These are phyloP conservation scores for Phasianus colchicus DNA, from an alignment of 2,113 vertebrate genomes.

Conservation along the genomic window DNA sequence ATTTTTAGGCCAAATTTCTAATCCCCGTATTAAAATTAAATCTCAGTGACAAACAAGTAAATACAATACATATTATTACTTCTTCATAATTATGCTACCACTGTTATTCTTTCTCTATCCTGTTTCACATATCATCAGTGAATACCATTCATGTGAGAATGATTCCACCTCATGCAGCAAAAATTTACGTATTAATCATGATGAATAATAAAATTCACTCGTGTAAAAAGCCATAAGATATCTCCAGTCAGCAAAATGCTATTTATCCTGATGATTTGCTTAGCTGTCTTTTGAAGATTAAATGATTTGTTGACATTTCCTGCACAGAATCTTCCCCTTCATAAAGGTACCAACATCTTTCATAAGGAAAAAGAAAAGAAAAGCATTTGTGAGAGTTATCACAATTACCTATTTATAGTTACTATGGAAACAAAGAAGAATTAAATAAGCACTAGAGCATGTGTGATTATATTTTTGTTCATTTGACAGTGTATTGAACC, in stretches of 20 bases:
- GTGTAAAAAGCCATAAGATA: background rate
- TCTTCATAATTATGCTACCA: background rate
- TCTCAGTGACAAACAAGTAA: background rate
- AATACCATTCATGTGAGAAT: background rate
- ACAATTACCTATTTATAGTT: constrained; percentile 65
- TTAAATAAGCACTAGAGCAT: constrained; percentile 36
- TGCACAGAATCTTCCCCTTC: constrained; percentile 3
- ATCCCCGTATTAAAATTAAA: background rate
- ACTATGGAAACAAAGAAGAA: constrained; percentile 67
- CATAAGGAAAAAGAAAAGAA: constrained; percentile 46
- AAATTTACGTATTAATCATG: constrained; percentile 26
- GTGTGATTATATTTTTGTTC: constrained; percentile 4
- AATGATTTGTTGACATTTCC: background rate
- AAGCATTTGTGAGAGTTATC: constrained; percentile 46
- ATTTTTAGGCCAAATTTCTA: background rate
- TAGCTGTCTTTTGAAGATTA: background rate
- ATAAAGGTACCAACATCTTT: constrained; percentile 38
- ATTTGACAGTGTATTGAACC: background rate
- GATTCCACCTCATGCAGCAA: background rate
- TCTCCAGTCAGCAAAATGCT: background rate
- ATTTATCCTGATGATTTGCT: background rate
- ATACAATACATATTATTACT: background rate
- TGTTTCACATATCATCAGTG: background rate
- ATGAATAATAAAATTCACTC: constrained; percentile 9
- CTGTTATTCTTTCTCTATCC: background rate